Evolutionary conservation across 2,888 invertebrate genomes (phyloP).

Genomic region (Morpho helenor): DNA sequence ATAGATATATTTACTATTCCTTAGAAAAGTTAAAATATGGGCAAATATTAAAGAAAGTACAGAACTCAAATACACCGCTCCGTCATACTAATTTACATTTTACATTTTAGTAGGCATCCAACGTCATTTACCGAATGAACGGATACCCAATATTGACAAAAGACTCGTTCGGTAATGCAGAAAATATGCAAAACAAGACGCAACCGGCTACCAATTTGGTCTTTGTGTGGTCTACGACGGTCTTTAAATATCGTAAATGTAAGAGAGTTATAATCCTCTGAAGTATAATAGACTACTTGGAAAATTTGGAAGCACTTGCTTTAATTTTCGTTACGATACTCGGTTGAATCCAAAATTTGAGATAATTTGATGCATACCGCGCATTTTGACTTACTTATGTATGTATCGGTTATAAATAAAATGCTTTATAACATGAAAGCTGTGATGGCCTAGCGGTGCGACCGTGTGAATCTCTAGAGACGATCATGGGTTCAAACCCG

Average conservation of each 20-base stretch:
- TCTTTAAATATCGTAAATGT: constrained; percentile 10
- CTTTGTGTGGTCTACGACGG: constrained; percentile 30
- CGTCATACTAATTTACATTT: constrained; percentile 32
- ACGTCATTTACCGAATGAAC: constrained; percentile 56
- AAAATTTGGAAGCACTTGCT: too few species aligned
- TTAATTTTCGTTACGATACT: too few species aligned
- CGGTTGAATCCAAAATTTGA: too few species aligned
- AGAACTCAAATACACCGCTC: constrained; percentile 3
- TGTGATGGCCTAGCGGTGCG: too few species aligned
- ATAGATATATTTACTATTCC: neutral
- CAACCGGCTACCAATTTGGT: constrained; percentile 27
- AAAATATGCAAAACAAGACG: constrained; percentile 68
- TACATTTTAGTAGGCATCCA: constrained; percentile 44
- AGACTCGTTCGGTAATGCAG: constrained; percentile 64
- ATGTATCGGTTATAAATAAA: too few species aligned
- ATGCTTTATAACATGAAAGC: too few species aligned
- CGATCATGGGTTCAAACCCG: too few species aligned
- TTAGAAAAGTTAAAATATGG: constrained; percentile 35
- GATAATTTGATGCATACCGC: too few species aligned
- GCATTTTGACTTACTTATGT: too few species aligned
- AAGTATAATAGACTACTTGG: too few species aligned
- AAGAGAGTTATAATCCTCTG: neutral
- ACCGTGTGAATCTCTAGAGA: too few species aligned
- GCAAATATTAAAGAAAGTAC: constrained; percentile 60
- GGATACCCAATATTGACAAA: constrained; percentile 70